Evolutionary conservation across 30 jellyfish, hydroid and myxozoan genomes (phyloP).

Genomic region (Cassiopea andromeda): DNA sequence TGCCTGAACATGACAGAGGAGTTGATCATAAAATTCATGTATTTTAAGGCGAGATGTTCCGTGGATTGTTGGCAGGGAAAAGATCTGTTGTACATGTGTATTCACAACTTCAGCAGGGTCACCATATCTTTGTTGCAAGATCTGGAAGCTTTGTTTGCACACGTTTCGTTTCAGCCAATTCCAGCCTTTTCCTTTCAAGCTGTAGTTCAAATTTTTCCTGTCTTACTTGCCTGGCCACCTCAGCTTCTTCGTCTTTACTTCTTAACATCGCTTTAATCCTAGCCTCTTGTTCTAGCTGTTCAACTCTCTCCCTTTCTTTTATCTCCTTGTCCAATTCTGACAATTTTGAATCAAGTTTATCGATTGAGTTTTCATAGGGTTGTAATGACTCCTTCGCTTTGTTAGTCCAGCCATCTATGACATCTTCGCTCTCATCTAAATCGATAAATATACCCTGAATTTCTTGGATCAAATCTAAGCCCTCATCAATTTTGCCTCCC

Average conservation of each 20-base stretch:
- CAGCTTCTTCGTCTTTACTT: too few species aligned
- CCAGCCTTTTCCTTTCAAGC: constrained; percentile 53
- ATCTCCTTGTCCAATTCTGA: not conserved
- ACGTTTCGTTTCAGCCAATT: constrained; percentile 35
- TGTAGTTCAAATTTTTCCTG: constrained; percentile 35
- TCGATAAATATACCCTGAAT: too few species aligned
- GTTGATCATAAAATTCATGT: constrained; percentile 69
- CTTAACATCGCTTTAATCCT: too few species aligned
- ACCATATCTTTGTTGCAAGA: constrained; percentile 43
- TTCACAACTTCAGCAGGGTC: constrained; percentile 55
- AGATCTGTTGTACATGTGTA: constrained; percentile 66
- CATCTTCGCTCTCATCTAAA: too few species aligned
- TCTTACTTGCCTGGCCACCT: not conserved
- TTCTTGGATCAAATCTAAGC: not conserved
- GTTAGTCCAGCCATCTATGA: too few species aligned
- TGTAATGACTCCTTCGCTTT: too few species aligned
- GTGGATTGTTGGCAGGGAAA: constrained; percentile 47
- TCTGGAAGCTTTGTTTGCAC: constrained; percentile 54
- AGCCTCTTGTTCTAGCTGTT: not conserved
- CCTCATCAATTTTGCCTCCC: constrained; percentile 36
- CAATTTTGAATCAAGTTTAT: too few species aligned
- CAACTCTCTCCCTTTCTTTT: constrained; percentile 28
- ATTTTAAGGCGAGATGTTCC: constrained; percentile 37
- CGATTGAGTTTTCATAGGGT: too few species aligned
- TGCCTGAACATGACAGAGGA: constrained; percentile 66